These are phyloP conservation scores for Schizothorax lantsangensis DNA, from an alignment of 2,797 vertebrate species.

Conservation along the genomic window DNA sequence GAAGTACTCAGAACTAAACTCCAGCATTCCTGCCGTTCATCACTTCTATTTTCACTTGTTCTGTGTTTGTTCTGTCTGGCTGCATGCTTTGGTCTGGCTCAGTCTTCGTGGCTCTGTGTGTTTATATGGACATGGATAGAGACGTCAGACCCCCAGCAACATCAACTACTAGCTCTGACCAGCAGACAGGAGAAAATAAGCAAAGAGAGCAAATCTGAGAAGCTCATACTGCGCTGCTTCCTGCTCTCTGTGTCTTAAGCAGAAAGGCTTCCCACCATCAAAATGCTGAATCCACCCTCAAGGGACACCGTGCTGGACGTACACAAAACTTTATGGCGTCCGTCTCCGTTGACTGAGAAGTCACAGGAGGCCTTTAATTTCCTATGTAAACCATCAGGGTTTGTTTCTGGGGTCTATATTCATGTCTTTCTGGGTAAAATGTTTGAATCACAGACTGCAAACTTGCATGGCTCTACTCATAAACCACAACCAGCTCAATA, in stretches of 20 bases:
- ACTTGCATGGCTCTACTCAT: not conserved
- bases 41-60: slow-evolving; percentile 7
- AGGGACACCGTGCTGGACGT: not conserved
- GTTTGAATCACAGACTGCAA: not conserved
- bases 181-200: slow-evolving; percentile 60
- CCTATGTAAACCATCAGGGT: slow-evolving; percentile 24
- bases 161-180: slow-evolving; percentile 23
- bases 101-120: slow-evolving; percentile 11
- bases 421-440: slow-evolving; percentile 19
- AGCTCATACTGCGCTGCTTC: slow-evolving; percentile 34
- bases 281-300: slow-evolving; percentile 26
- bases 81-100: not conserved
- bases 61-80: slow-evolving; percentile 30
- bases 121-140: slow-evolving; percentile 47
- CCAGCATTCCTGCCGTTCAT: not conserved
- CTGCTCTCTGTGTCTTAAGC: slow-evolving; percentile 41
- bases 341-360: slow-evolving; percentile 18
- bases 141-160: slow-evolving; percentile 44
- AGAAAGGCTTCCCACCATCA: slow-evolving; percentile 32
- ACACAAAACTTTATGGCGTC: slow-evolving; percentile 40
- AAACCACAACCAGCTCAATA: not conserved
- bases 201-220: slow-evolving; percentile 39
- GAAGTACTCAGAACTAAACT: not conserved
- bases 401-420: slow-evolving; percentile 26
- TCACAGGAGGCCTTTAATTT: slow-evolving; percentile 45